Evolutionary conservation across 2,113 vertebrate species (phyloP).

Genomic region (Scophthalmus maximus): DNA sequence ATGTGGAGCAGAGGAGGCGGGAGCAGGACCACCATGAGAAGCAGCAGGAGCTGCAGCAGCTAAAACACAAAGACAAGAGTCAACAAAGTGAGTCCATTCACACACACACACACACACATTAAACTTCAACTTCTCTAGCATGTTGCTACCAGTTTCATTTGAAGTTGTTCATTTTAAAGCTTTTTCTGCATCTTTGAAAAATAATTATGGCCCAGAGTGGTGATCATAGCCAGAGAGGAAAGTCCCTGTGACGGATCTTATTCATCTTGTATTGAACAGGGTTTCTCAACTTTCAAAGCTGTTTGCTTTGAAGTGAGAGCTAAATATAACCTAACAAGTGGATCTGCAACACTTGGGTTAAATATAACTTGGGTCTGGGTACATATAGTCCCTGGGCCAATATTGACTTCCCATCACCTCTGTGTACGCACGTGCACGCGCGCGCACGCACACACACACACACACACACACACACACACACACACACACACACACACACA

Average conservation of each 20-base stretch:
- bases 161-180: background rate
- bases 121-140: background rate
- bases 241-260: conserved; percentile 33
- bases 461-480: background rate
- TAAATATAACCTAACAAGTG: conserved; percentile 66
- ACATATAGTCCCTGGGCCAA: conserved; percentile 72
- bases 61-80: conserved; percentile 96
- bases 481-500: background rate
- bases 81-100: conserved; percentile 87
- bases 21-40: conserved; percentile 89
- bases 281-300: conserved; percentile 26
- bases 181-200: conserved; percentile 9
- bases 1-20: conserved; percentile 86
- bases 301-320: conserved; percentile 58
- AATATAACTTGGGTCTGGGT: conserved; percentile 65
- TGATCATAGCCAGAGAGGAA: conserved; percentile 41
- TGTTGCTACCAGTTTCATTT: conserved; percentile 12
- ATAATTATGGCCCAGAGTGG: conserved; percentile 20
- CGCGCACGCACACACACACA: conserved; percentile 1
- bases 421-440: conserved; percentile 26
- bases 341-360: conserved; percentile 51
- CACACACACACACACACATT: conserved; percentile 7
- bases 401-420: conserved; percentile 76
- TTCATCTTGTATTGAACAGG: conserved; percentile 27
- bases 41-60: conserved; percentile 91